A percentile compares a stretch with the other conserved stretches of the same genome.
Conservation (phyloP, 2,113 vertebrate species). For the Alligator sinensis region DNA sequence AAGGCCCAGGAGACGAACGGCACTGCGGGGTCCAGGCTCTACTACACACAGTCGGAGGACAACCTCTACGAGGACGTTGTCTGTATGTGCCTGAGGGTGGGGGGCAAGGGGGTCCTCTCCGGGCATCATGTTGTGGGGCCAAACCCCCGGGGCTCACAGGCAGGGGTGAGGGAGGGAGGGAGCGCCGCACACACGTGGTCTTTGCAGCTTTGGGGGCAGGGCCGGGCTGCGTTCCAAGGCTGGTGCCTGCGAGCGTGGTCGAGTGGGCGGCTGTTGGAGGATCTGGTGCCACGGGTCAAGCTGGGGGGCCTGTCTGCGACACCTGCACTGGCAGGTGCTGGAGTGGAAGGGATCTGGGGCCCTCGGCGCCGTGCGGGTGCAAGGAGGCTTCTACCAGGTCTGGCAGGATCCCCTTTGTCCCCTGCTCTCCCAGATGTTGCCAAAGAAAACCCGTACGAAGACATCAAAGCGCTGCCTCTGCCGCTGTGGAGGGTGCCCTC, state of each 20-base stretch:
- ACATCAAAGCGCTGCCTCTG: slow-evolving; percentile 83
- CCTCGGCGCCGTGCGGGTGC: neutral
- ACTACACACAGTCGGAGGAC: slow-evolving; percentile 92
- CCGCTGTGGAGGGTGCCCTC: slow-evolving; percentile 85
- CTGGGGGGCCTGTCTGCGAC: neutral
- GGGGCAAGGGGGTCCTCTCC: neutral
- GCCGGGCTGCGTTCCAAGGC: neutral
- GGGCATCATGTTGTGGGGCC: neutral
- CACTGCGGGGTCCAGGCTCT: slow-evolving; percentile 78
- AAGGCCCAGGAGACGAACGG: slow-evolving; percentile 77
- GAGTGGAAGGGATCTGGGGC: neutral
- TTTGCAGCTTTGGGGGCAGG: neutral
- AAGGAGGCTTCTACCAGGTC: neutral
- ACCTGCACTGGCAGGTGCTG: neutral
- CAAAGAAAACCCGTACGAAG: slow-evolving; percentile 90
- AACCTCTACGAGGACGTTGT: slow-evolving; percentile 97
- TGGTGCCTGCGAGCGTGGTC: too few species aligned
- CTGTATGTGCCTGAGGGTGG: slow-evolving; percentile 82
- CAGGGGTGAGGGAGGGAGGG: neutral
- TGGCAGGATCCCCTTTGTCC: neutral
- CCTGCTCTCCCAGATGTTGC: slow-evolving; percentile 74
- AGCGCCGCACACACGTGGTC: neutral
- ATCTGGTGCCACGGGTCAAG: neutral
- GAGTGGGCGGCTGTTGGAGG: neutral
- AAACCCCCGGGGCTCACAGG: neutral